phyloP scores from a whole-genome alignment of 2,797 vertebrate species.

The Geotrypetes seraphini region DNA sequence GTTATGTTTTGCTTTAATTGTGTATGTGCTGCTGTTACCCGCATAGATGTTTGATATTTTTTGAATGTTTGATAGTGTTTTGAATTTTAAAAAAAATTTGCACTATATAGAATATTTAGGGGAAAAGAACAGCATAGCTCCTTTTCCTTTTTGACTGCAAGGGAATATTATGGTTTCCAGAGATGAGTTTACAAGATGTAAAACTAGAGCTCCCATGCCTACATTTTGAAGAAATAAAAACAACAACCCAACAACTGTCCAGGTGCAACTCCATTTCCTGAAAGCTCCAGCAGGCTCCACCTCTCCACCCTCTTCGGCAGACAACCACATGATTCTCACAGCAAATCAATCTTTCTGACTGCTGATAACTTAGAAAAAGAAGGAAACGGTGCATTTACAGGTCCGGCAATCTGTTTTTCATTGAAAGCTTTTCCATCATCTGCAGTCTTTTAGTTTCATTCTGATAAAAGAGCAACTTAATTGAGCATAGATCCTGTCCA shows the following conservation, averaged over 20 bases:
- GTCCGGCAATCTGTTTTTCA: conserved; percentile 51
- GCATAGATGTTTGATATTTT: too few species aligned
- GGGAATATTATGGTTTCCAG: conserved; percentile 8
- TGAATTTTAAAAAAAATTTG: too few species aligned
- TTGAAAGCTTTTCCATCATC: conserved; percentile 35
- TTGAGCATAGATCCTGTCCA: conserved; percentile 53
- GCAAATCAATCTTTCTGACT: conserved; percentile 35
- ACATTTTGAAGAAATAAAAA: too few species aligned
- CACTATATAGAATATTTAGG: conserved; percentile 19
- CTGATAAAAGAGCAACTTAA: conserved; percentile 64
- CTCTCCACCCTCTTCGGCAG: too few species aligned
- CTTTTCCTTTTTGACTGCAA: conserved; percentile 13
- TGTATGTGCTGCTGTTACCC: too few species aligned
- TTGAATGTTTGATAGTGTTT: too few species aligned
- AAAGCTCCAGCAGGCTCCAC: background rate
- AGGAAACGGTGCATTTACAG: conserved; percentile 24
- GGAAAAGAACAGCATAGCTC: conserved; percentile 16
- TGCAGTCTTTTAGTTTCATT: conserved; percentile 61
- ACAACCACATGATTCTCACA: conserved; percentile 26
- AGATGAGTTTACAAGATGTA: conserved; percentile 8
- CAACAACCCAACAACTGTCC: too few species aligned
- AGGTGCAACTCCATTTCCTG: background rate
- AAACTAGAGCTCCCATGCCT: conserved; percentile 7
- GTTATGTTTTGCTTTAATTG: too few species aligned
- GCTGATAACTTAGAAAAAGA: conserved; percentile 32